Base-by-base conservation (phyloP, 2,797 vertebrate genomes). In the Amphiprion clarkii region DNA sequence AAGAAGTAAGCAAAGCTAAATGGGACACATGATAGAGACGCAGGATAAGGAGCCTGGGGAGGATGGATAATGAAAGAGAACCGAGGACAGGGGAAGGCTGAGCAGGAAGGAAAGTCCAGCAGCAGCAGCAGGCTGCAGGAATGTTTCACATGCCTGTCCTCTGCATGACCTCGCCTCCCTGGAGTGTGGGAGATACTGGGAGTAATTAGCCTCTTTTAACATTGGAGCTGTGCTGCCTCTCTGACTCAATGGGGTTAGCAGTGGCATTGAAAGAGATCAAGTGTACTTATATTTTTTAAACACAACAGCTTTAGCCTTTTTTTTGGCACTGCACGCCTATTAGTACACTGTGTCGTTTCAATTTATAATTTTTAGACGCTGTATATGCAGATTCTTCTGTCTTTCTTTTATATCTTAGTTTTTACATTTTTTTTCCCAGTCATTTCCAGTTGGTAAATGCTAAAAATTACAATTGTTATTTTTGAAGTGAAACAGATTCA, bases 161-260 rank as follows among this genome's bases (percentile, higher is more conserved):
- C 94, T 97, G 92, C 48, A 93, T 97, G 97, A 98, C 96, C 97
- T 95, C 95, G 95, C 96, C 95, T 96, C 96, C 96, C 96, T 95
- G 96, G 95, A 96, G 97, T 96, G 96, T 96, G 96, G 97, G 96
- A 98, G 96, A 97, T 97, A 97, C 96, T 96, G 96, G 82, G 95
- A 95, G 96, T 97, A 98, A 98, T 98, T 97, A 98, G 95, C 96
- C 94, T 95, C 96, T 95, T 96, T 96, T 96, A 96, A 95, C 96
- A 96, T 94, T 96, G 96, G 95, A 94, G 96, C 96, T 96, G 95
- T 95, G 95, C 96, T 95, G 95, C 94, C 81, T 94, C 71, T 93
- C 93, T 27, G 94, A 95, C 95, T 95, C 95, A 96, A 94, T 95
- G 94, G 95, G 93, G 95, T 95, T 96, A 96, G 95, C 96, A 96